Conservation (phyloP, 2,888 invertebrate species). For the Drosophila rubida region DNA sequence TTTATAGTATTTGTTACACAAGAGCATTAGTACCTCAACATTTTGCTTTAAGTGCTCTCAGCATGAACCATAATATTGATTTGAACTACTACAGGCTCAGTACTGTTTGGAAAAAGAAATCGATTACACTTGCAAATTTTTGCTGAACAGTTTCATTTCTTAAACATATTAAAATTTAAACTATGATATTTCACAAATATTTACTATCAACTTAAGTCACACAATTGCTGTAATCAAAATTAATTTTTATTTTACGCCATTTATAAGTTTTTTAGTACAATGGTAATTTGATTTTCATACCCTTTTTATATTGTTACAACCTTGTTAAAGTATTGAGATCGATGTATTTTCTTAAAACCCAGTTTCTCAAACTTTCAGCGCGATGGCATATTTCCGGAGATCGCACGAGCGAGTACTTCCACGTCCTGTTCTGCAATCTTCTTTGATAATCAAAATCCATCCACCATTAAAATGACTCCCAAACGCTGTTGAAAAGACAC, state of each 20-base stretch:
- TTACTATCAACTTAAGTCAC: neutral
- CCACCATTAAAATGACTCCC: constrained; percentile 73
- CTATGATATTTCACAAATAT: no score
- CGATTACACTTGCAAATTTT: neutral
- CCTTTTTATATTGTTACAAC: neutral
- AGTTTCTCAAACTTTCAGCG: constrained; percentile 81
- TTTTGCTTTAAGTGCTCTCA: neutral
- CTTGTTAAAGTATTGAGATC: neutral
- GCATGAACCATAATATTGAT: constrained; percentile 1
- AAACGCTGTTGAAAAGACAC: constrained; percentile 69
- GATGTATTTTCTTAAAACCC: constrained; percentile 74
- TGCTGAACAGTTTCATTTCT: neutral
- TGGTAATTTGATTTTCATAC: neutral
- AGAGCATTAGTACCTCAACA: neutral
- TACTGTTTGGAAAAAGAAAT: neutral
- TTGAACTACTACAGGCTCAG: neutral
- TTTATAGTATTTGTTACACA: neutral
- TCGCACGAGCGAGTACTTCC: constrained; percentile 77
- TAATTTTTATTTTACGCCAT: no score
- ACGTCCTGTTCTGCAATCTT: constrained; percentile 59
- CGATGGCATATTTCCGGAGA: constrained; percentile 70
- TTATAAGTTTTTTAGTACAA: no score
- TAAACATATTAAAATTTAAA: neutral
- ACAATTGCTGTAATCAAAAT: no score
- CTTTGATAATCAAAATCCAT: constrained; percentile 71